Evolutionary conservation across 2,888 invertebrate species (phyloP), one percentile per base, ranked within the genome.

Genomic region (Drosophila fungiperda): DNA sequence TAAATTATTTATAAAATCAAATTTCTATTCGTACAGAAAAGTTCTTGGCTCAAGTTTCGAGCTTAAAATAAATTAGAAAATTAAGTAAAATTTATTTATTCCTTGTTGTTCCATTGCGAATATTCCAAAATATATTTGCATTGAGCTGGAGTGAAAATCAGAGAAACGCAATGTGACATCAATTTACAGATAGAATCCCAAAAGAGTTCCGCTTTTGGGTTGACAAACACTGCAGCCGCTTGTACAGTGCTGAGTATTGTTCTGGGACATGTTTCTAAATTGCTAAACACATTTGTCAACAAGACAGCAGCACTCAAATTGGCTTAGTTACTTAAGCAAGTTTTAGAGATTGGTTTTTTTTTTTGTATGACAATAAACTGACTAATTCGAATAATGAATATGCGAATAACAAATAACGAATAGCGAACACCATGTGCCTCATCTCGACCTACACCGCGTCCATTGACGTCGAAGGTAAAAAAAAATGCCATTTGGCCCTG

Each of bases 391-490:
- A 57, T 64, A 76, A 64, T 61, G 83, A 63, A 71, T 58, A 65
- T 57, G 50, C 50, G 68, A 52, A 38, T 59, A 29, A 29, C 59
- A 61, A 29, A 57, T 64, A 76, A 64, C 50, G 68, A 52, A 38
- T 59, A 50, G 33, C 54, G 36, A 54, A 48, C 53, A 55, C 38
- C 49, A 65, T 66, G 58, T 60, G 60, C 48, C 53, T 42, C 12
- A 55, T n/a, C n/a, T n/a, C 69, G 82, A 80, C 87, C 83, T 83
- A 83, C 84, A 82, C 73, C 69, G 82, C 84, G 83, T 80, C 57
- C 87, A 40, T 83, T 82, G 82, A 82, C 82, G 78, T 55, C 80
- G 23, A 70, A 23, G 9, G 12, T 11, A 71, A 54, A 61, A 62
- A 36, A 60, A 29, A 12, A 54, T 60, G 6, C 35, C 45, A 55